A percentile compares a stretch with the other conserved stretches of the same genome.
Conservation (phyloP, 1,140 invertebrate species). For the Orchesella cincta region DNA sequence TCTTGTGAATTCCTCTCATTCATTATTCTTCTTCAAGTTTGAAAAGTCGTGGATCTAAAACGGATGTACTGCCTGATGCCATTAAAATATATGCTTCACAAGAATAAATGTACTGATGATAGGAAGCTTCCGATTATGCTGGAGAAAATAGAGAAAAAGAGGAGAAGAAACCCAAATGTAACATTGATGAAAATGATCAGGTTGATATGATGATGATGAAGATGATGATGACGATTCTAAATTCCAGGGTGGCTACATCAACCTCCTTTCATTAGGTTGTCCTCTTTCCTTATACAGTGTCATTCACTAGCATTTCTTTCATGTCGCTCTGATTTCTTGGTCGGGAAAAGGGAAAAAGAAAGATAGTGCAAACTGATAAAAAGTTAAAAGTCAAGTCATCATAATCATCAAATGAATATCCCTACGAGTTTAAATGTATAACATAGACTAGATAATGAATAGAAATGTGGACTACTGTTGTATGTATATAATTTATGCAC, state of each 20-base stretch:
- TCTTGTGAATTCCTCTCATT: slow-evolving; percentile 27
- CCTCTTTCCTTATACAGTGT: not conserved
- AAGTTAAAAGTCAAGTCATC: slow-evolving; percentile 22
- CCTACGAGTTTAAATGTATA: too few species aligned
- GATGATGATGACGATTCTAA: not conserved
- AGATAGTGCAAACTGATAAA: slow-evolving; percentile 14
- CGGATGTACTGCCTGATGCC: not conserved
- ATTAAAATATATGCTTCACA: not conserved
- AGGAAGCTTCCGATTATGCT: too few species aligned
- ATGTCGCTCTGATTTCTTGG: slow-evolving; percentile 16
- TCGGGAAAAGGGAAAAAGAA: slow-evolving; percentile 2
- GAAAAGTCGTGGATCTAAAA: not conserved
- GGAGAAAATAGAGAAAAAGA: not conserved
- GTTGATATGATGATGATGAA: slow-evolving; percentile 29
- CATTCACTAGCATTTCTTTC: not conserved
- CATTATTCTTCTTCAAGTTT: slow-evolving; percentile 25
- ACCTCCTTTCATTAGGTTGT: slow-evolving; percentile 21
- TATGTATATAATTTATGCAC: slow-evolving; percentile 1
- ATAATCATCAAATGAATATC: not conserved
- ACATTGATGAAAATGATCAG: slow-evolving; percentile 39
- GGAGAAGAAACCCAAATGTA: slow-evolving; percentile 22
- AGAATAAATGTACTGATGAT: too few species aligned
- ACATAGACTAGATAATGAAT: not conserved
- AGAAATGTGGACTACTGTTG: not conserved
- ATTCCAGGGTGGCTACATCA: slow-evolving; percentile 5